These are phyloP conservation scores for Lasiurus cinereus DNA, from an alignment of 2,113 vertebrate genomes.

Conservation along the genomic window DNA sequence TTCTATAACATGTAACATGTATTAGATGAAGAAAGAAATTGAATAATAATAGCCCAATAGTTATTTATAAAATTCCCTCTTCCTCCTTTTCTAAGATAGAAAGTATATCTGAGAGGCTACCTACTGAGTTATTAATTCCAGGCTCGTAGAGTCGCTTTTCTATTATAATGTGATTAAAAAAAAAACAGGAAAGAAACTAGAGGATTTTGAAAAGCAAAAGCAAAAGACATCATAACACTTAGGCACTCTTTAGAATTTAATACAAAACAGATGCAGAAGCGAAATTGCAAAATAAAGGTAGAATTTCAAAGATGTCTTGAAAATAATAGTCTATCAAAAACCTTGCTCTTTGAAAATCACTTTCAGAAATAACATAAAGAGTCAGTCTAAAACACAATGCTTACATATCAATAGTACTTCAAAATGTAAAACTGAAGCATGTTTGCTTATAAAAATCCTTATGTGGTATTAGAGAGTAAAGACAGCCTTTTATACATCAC, in stretches of 20 bases:
- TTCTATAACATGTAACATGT: neutral
- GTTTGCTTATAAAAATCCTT: constrained; percentile 57
- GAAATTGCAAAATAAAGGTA: constrained; percentile 52
- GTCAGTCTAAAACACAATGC: constrained; percentile 28
- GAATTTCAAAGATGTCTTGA: constrained; percentile 69
- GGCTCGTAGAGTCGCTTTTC: constrained; percentile 20
- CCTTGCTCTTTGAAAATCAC: constrained; percentile 49
- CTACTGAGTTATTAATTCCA: constrained; percentile 64
- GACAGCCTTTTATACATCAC: constrained; percentile 58
- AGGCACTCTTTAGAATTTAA: constrained; percentile 68
- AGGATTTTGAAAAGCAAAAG: constrained; percentile 69
- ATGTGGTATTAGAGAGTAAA: constrained; percentile 24
- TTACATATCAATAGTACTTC: constrained; percentile 45
- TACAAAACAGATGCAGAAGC: constrained; percentile 70
- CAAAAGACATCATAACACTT: constrained; percentile 65
- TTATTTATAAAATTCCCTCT: constrained; percentile 39
- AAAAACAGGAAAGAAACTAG: constrained; percentile 48
- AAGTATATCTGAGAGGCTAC: constrained; percentile 46
- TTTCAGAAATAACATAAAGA: constrained; percentile 51
- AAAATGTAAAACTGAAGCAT: constrained; percentile 53
- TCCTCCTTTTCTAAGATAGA: constrained; percentile 12
- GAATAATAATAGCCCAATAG: neutral
- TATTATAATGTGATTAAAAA: constrained; percentile 67
- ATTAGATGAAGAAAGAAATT: constrained; percentile 42
- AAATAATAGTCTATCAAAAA: constrained; percentile 68